phyloP scores from a whole-genome alignment of 2,888 invertebrate genomes.

The Rapana venosa region DNA sequence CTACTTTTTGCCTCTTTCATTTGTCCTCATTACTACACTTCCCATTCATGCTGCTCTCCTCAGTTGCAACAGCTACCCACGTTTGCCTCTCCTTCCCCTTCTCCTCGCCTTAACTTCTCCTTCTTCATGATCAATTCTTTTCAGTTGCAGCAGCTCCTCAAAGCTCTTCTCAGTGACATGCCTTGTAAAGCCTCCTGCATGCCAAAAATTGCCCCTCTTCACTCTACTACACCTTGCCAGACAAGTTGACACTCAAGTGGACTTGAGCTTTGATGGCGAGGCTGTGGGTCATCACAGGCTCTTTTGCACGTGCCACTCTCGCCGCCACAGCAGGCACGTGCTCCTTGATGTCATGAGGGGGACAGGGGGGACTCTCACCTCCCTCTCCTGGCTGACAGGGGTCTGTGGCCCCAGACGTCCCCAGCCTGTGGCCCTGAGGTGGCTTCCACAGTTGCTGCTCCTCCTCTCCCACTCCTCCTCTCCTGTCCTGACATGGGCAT shows the following conservation, averaged over 20 bases:
- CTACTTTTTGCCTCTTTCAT: too few species aligned
- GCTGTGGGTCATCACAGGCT: slow-evolving; percentile 45
- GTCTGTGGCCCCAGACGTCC: background rate
- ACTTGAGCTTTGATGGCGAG: slow-evolving; percentile 50
- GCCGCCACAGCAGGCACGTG: slow-evolving; percentile 43
- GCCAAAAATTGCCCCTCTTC: slow-evolving; percentile 47
- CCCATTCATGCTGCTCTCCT: too few species aligned
- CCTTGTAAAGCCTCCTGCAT: slow-evolving; percentile 1
- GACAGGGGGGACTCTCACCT: slow-evolving; percentile 37
- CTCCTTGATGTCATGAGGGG: slow-evolving; percentile 44
- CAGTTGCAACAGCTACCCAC: too few species aligned
- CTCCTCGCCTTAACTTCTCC: too few species aligned
- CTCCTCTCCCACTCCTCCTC: too few species aligned
- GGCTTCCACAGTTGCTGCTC: background rate
- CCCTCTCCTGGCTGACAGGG: slow-evolving; percentile 30
- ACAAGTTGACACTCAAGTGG: slow-evolving; percentile 39
- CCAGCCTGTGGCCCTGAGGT: background rate
- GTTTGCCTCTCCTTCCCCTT: too few species aligned
- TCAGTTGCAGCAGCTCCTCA: too few species aligned
- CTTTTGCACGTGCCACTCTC: slow-evolving; percentile 51
- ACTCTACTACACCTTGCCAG: slow-evolving; percentile 17
- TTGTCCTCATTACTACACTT: too few species aligned
- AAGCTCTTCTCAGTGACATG: background rate
- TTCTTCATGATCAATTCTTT: too few species aligned
- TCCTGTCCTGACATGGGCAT: background rate